Evolutionary conservation across 2,113 vertebrate species (phyloP), one percentile per base, ranked within the genome.

Genomic region (Anoura caudifer): DNA sequence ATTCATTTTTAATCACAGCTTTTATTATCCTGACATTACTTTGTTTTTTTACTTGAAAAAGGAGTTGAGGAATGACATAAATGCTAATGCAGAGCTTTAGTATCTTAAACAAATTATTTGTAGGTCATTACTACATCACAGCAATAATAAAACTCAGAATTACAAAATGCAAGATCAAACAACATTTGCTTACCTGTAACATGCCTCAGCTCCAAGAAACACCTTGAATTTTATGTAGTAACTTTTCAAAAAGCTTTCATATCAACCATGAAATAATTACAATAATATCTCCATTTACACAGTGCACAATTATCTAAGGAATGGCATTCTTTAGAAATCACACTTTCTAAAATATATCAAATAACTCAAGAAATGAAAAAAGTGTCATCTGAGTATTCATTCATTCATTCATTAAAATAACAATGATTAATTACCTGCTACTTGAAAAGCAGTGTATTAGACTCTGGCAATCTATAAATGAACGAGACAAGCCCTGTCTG

Each of bases 1-100:
- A 61, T 86, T 88, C 69, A 65, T 83, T 94, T 94, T 43, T 54
- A 95, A 75, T 22, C 77, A 83, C 56, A 43, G 63, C 12, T 93
- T 96, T 95, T 82, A 90, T 87, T 87, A 90, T 77, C 59, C 33
- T 36, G 43, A 77, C 88, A 94, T 28, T 83, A 65, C 69, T 97
- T 95, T 93, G 84, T 87, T 95, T 98, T 98, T 97, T 96, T 94
- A 92, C 50, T 70, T 41, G 45, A 83, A 31, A 88, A 79, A 36
- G 41, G 26, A 17, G 1, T 20, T 70, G 54, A 94, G 26, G 22
- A 56, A 36, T 80, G 61, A 54, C 81, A 84, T 47, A 77, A 85
- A 88, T 88, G 72, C 84, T 45, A 43, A 41, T 36, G 31, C 8
- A 45, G 5, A 69, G 4, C 50, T 82, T 96, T 43, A 85, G 22